phyloP scores from a whole-genome alignment of 2,888 invertebrate genomes.

The Torymus tubicola region DNA sequence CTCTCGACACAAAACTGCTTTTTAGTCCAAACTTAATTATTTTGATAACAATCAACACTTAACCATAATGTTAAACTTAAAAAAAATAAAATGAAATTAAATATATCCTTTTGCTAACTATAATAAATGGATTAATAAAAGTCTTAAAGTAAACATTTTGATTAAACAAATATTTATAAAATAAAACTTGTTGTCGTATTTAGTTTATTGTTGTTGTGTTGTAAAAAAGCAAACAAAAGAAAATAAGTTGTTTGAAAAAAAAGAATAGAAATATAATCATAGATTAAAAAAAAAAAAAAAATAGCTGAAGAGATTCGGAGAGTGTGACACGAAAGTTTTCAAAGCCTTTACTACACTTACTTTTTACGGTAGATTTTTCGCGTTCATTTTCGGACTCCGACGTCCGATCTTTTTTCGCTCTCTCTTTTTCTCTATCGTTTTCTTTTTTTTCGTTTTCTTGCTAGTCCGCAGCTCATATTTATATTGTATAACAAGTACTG shows the following conservation, averaged over 20 bases:
- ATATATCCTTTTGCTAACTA: slow-evolving; percentile 23
- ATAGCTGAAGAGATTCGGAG: slow-evolving; percentile 1
- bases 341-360: slow-evolving; percentile 5
- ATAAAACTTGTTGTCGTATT: slow-evolving; percentile 6
- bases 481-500: slow-evolving; percentile 44
- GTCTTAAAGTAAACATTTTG: slow-evolving; percentile 4
- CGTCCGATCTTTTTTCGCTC: slow-evolving; percentile 22
- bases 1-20: slow-evolving; percentile 54
- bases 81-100: slow-evolving; percentile 31
- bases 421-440: slow-evolving; percentile 29
- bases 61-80: slow-evolving; percentile 43
- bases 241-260: slow-evolving; percentile 3
- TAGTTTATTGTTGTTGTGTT: slow-evolving; percentile 40
- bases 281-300: slow-evolving; percentile 1
- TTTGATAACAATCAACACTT: slow-evolving; percentile 36
- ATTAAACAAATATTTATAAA: slow-evolving; percentile 25
- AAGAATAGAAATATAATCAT: slow-evolving; percentile 6
- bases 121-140: slow-evolving; percentile 29
- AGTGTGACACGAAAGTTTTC: slow-evolving; percentile 29
- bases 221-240: slow-evolving; percentile 23
- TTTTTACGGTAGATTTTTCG: no score
- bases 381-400: not conserved
- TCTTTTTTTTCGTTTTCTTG: slow-evolving; percentile 50
- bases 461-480: slow-evolving; percentile 56
- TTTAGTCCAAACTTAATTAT: slow-evolving; percentile 51